Percentiles rank a stretch among this genome's conserved stretches.
These are phyloP conservation scores for Drosophila funebris DNA, from an alignment of 1,140 invertebrate genomes.

Conservation along the genomic window DNA sequence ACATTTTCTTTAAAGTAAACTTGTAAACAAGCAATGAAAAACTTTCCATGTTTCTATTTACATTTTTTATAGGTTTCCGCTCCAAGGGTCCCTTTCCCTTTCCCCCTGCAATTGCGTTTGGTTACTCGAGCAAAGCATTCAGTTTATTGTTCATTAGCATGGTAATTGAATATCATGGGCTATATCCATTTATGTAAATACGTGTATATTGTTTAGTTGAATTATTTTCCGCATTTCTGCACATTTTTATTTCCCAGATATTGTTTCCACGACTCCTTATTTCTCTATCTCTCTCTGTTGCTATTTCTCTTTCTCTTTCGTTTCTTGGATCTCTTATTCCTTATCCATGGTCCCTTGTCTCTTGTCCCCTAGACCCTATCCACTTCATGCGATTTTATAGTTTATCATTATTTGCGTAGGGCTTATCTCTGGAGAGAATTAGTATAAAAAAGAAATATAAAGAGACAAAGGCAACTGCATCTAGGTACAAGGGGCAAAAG, in stretches of 20 bases:
- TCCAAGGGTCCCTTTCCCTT: background rate
- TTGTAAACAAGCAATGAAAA: no score
- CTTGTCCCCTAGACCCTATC: background rate
- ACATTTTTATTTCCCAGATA: conserved; percentile 79
- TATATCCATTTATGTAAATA: conserved; percentile 81
- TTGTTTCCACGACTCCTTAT: conserved; percentile 58
- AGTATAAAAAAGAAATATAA: conserved; percentile 36
- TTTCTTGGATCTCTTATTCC: no score
- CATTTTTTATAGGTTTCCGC: background rate
- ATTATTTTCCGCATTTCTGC: conserved; percentile 78
- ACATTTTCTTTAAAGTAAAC: background rate
- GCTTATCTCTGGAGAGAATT: conserved; percentile 74
- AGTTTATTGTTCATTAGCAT: conserved; percentile 50
- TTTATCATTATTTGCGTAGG: conserved; percentile 81
- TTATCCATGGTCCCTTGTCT: no score
- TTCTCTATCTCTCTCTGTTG: background rate
- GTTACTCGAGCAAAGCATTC: background rate
- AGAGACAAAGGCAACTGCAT: conserved; percentile 28
- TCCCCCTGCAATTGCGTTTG: background rate
- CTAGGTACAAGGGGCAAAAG: conserved; percentile 11
- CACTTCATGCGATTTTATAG: conserved; percentile 74
- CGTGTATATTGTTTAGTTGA: conserved; percentile 81
- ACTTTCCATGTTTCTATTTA: background rate
- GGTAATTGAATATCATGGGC: conserved; percentile 75
- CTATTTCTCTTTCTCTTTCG: background rate